Percentiles rank a stretch among this genome's conserved stretches.
Conservation (phyloP, 1,140 invertebrate genomes). For the Rhysida immarginata region DNA sequence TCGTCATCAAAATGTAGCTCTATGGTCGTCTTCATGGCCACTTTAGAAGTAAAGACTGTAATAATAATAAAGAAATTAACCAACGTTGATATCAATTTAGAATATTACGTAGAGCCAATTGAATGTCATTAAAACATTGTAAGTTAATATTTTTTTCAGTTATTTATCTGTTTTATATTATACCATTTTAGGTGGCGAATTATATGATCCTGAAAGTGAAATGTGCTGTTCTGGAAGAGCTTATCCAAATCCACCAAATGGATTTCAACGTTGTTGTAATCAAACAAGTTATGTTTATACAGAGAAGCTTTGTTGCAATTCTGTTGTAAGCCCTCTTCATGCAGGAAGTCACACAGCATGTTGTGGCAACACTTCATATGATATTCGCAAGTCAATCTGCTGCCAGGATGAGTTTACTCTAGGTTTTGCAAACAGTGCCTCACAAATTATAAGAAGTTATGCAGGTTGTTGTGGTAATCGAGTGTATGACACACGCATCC, state of each 20-base stretch:
- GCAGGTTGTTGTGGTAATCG: not conserved
- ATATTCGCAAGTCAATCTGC: not conserved
- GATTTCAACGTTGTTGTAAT: not conserved
- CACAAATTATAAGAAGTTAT: not conserved
- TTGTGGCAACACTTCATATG: not conserved
- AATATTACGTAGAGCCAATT: too few species aligned
- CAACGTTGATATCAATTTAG: too few species aligned
- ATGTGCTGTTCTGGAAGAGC: not conserved
- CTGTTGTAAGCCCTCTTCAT: not conserved
- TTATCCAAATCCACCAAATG: constrained; percentile 5
- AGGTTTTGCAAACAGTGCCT: too few species aligned
- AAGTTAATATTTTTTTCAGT: too few species aligned
- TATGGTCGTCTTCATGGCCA: too few species aligned
- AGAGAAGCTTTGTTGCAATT: not conserved
- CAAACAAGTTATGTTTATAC: not conserved
- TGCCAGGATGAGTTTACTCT: not conserved
- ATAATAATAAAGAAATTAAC: too few species aligned
- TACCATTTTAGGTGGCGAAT: not conserved
- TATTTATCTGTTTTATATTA: too few species aligned
- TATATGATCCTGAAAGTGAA: not conserved
- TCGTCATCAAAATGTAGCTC: too few species aligned
- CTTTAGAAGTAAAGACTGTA: too few species aligned
- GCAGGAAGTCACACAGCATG: not conserved
- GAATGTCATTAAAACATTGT: too few species aligned
- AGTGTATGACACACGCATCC: not conserved